Evolutionary conservation across 2,113 vertebrate genomes (phyloP), one percentile per base, ranked within the genome.

Genomic region (Varanus salvator): DNA sequence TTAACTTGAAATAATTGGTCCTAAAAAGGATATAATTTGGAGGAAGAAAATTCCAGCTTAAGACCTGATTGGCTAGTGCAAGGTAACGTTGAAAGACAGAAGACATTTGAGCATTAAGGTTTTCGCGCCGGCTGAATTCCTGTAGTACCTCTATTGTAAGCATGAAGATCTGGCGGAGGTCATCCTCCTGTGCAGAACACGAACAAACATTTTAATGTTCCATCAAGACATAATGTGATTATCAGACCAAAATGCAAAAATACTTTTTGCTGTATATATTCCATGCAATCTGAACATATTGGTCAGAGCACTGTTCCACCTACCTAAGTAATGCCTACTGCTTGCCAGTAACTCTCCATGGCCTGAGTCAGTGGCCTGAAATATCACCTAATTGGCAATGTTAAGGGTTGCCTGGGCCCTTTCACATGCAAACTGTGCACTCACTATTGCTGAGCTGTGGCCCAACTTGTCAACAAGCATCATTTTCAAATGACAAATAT

Each of bases 21-120:
- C 72, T 44, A 54, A 38, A 97, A 99, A 99, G 98, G 99, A 99
- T 99, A 99, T 99, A 96, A 97, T 99, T 99, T 84, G 99, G 99
- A 92, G 99, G 99, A 95, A 99, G 97, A 95, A 99, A 99, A 97
- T 99, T 99, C 99, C 99, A 99, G 97, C 99, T 99, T 96, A 99
- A 97, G 93, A 99, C 98, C 95, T 99, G 99, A 96, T 99, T 99
- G 96, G 99, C 98, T 83, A 99, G 97, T 93, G 99, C 97, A 96
- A 99, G 97, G 93, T 99, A 99, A 80, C 99, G 98, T 96, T 99
- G 99, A 97, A 99, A 99, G 90, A 99, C 99, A 0, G 98, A 99
- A 64, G 99, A 99, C 98, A 99, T 98, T 95, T 99, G 99, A 88
- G 99, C 99, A 74, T 92, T 99, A 92, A 99, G 98, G 96, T 98